Conservation (phyloP, 2,888 invertebrate genomes). For the Agriopis marginaria region DNA sequence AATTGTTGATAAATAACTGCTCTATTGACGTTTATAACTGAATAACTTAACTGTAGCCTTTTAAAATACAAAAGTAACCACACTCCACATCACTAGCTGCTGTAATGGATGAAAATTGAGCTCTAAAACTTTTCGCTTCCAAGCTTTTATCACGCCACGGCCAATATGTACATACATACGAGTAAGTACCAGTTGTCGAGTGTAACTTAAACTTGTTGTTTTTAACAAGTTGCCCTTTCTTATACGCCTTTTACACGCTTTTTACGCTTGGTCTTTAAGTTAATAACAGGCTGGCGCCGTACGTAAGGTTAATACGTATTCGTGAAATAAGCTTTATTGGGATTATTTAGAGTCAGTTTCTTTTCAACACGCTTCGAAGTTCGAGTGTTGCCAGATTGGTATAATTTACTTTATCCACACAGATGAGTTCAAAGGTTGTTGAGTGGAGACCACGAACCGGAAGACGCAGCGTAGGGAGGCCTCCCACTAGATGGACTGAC, state of each 20-base stretch:
- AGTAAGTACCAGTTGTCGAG: background rate
- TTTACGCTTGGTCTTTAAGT: background rate
- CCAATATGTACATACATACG: background rate
- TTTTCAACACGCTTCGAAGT: background rate
- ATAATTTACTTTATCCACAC: background rate
- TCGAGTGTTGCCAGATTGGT: background rate
- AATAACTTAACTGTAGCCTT: too few species aligned
- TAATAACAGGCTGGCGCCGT: background rate
- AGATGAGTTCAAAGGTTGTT: too few species aligned
- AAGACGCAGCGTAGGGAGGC: too few species aligned
- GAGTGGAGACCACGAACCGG: too few species aligned
- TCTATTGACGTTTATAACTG: too few species aligned
- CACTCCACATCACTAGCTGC: too few species aligned
- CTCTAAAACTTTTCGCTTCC: background rate
- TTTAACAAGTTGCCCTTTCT: background rate
- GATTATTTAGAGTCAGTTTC: background rate
- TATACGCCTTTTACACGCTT: slow-evolving; percentile 3
- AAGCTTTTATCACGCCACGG: background rate
- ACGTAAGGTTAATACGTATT: background rate
- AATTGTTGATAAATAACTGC: too few species aligned
- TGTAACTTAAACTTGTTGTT: background rate
- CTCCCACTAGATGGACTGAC: too few species aligned
- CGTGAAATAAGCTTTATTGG: background rate
- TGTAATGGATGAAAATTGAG: background rate
- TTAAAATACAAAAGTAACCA: too few species aligned